Evolutionary conservation across 2,113 vertebrate genomes (phyloP), one percentile per base, ranked within the genome.

Genomic region (Glaucomys volans): DNA sequence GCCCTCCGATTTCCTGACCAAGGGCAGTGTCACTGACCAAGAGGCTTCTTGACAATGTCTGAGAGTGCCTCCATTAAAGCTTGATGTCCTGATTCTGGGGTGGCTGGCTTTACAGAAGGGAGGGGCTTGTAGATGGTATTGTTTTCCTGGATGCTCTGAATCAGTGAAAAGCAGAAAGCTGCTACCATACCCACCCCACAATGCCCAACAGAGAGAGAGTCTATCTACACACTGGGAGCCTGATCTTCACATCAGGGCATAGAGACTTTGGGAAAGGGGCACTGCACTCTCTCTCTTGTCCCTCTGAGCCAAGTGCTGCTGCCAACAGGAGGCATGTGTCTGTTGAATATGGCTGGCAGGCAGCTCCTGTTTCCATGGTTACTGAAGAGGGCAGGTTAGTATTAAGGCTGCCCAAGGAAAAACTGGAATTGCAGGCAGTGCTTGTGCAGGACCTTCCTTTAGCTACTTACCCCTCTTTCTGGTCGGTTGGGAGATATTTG

Each of bases 361-460:
- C 94, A 44, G 57, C 90, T 96, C 79, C 93, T 44, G 97, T 97
- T 97, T 92, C 97, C 95, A 97, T 97, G 95, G 97, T 97, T 95
- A 97, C 97, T 62, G 22, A 66, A 44, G 42, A 87, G 87, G 62
- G 20, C 80, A 90, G 93, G 91, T 97, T 96, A 67, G 40, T 76
- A 30, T 92, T 77, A 80, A 77, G 54, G 88, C 85, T 90, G 85
- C 44, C 86, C 52, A 62, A 87, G 93, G 80, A 17, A 30, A 77
- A 79, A 62, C 42, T 24, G 50, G 18, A 69, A 17, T 37, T 18
- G 75, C 90, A 69, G 64, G 20, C 57, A 17, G 32, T 8, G n/a
- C 54, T 72, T 82, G 17, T 8, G 35, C 42, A 5, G 24, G 72
- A 67, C 42, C 26, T 59, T 54, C 57, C 72, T 82, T 87, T 16